phyloP scores from a whole-genome alignment of 2,888 invertebrate genomes.

The Lamellibrachia columna region DNA sequence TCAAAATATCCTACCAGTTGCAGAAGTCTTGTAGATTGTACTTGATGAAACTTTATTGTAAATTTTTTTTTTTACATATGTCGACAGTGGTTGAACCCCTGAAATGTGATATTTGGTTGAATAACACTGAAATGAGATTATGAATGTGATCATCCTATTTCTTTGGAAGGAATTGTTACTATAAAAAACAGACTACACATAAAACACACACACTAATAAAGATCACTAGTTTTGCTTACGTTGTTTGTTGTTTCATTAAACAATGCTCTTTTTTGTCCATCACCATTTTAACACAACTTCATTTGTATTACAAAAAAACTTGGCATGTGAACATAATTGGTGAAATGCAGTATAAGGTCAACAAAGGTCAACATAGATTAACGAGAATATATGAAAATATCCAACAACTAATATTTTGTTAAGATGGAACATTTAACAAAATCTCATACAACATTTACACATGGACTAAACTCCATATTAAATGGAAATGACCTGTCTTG shows the following conservation, averaged over 20 bases:
- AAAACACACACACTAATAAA: background rate
- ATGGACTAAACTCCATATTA: too few species aligned
- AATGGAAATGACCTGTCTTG: background rate
- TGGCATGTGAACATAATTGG: too few species aligned
- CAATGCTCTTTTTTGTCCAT: too few species aligned
- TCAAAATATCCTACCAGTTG: background rate
- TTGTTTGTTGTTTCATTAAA: too few species aligned
- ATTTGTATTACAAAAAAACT: background rate
- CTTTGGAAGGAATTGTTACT: background rate
- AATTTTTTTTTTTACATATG: background rate
- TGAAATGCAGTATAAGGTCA: background rate
- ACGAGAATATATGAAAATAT: too few species aligned
- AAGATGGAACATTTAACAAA: too few species aligned
- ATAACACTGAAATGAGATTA: background rate
- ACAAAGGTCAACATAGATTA: background rate
- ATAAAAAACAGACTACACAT: background rate
- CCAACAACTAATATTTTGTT: too few species aligned
- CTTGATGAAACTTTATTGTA: background rate
- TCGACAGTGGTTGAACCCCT: background rate
- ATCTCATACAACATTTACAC: too few species aligned
- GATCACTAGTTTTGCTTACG: background rate
- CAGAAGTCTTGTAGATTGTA: background rate
- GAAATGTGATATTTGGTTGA: background rate
- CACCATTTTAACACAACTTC: background rate
- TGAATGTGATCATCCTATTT: background rate